phyloP scores from a whole-genome alignment of 2,797 vertebrate species.

The Etheostoma perlongum region DNA sequence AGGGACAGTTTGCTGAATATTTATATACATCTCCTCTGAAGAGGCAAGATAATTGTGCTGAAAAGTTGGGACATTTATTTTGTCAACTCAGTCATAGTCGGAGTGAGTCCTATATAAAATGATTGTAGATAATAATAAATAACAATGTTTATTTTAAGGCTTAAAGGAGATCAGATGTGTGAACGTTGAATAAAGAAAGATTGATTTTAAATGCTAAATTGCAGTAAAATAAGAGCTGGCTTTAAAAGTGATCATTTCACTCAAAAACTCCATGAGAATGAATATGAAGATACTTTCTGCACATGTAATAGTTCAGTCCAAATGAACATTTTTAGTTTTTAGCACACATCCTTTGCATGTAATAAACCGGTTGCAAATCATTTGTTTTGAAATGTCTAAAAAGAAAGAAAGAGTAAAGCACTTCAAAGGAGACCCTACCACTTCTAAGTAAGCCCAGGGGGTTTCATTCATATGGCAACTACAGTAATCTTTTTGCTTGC shows the following conservation, averaged over 20 bases:
- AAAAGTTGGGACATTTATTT: conserved; percentile 37
- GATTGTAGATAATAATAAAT: neutral
- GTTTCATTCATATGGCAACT: conserved; percentile 57
- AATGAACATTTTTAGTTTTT: neutral
- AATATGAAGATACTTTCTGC: conserved; percentile 2
- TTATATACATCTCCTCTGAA: conserved; percentile 41
- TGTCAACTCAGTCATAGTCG: conserved; percentile 14
- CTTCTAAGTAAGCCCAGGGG: conserved; percentile 53
- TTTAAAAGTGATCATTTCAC: neutral
- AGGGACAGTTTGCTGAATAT: conserved; percentile 54
- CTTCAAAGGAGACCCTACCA: conserved; percentile 65
- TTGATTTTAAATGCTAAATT: neutral
- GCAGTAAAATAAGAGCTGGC: conserved; percentile 4
- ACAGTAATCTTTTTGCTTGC: conserved; percentile 49
- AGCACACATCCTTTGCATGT: conserved; percentile 19
- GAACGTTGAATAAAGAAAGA: conserved; percentile 12
- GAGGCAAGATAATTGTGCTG: conserved; percentile 25
- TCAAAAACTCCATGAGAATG: neutral
- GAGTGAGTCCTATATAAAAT: conserved; percentile 26
- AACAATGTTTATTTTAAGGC: conserved; percentile 34
- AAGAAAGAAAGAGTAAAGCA: conserved; percentile 36
- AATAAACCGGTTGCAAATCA: conserved; percentile 24
- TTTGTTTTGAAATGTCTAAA: conserved; percentile 26
- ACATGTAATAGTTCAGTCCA: too few species aligned
- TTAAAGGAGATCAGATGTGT: conserved; percentile 20